Percentiles rank a stretch among this genome's conserved stretches.
Conservation (phyloP, 2,113 vertebrate genomes). For the Poicephalus meyeri region DNA sequence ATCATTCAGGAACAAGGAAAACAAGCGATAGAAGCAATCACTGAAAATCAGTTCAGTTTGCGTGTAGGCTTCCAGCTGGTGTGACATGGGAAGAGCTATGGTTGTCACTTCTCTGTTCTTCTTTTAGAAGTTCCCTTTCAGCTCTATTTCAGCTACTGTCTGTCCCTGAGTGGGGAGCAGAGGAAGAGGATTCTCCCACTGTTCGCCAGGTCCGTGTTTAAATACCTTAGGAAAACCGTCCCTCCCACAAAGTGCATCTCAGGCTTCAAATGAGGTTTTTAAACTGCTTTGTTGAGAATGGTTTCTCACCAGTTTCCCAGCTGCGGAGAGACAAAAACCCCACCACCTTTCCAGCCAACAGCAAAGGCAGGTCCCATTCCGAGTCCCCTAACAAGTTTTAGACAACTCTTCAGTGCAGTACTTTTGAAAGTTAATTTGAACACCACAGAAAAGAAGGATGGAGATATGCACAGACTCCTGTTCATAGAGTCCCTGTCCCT, state of each 20-base stretch:
- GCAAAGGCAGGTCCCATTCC: neutral
- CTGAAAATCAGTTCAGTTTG: neutral
- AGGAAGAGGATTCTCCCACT: neutral
- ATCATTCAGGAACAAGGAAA: neutral
- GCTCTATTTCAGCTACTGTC: neutral
- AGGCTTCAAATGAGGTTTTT: neutral
- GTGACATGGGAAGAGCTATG: neutral
- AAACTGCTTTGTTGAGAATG: neutral
- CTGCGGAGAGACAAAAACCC: neutral
- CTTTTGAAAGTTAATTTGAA: neutral
- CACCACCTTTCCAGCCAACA: neutral
- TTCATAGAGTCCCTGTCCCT: neutral
- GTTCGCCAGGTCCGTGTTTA: neutral
- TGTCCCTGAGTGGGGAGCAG: rapidly evolving
- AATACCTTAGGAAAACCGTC: neutral
- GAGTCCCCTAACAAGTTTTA: neutral
- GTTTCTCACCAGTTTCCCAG: neutral
- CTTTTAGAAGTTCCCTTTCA: neutral
- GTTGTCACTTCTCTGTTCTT: neutral
- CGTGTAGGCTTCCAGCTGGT: neutral
- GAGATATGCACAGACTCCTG: neutral
- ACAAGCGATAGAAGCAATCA: neutral
- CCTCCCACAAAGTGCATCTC: neutral
- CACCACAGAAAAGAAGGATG: neutral
- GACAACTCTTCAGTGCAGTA: neutral